Evolutionary conservation across 2,797 vertebrate species (phyloP), one percentile per base, ranked within the genome.

Genomic region (Mus caroli): DNA sequence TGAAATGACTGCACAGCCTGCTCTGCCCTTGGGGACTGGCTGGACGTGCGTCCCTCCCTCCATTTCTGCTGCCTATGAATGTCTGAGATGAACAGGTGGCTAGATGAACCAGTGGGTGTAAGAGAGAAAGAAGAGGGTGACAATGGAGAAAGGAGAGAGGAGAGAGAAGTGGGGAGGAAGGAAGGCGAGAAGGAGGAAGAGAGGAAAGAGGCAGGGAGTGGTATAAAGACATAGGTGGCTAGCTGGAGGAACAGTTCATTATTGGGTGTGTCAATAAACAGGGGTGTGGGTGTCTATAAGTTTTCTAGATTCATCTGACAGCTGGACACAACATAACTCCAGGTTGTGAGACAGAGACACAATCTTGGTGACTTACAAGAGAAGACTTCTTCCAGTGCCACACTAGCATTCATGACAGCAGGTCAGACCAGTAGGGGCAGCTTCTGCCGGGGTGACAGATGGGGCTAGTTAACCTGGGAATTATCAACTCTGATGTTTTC

Each of bases 111-210:
- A 28, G 2, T 37, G 31, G 4, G 9, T n/a, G 37, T 31, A 22
- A 10, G 79, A 10, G 79, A 10, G 20, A 8, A 24, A n/a, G 7
- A 3, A 31, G 1, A 12, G 19, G 50, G 1, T 8, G 24, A 11
- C 2, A 40, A 6, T 14, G 0, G 4, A 19, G 4, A 7, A 19
- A 22, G 15, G 12, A n/a, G 11, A 28, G 26, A 34, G 40, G 20
- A 75, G 17, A 6, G 37, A 58, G 22, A 58, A 20, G 79, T 3
- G 10, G 43, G 43, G 7, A 28, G n/a, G 17, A 13, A 22, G 6
- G 3, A 12, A 1, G 14, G 6, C 6, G 28, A 14, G 46, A 4
- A 20, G 11, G 75, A 31, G 12, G 37, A n/a, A 28, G 64, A 14
- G 64, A 43, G 22, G 73, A 12, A 37, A 46, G n/a, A 34, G 13